These are phyloP conservation scores for Clinocottus analis DNA, from an alignment of 2,113 vertebrate species.

Conservation along the genomic window DNA sequence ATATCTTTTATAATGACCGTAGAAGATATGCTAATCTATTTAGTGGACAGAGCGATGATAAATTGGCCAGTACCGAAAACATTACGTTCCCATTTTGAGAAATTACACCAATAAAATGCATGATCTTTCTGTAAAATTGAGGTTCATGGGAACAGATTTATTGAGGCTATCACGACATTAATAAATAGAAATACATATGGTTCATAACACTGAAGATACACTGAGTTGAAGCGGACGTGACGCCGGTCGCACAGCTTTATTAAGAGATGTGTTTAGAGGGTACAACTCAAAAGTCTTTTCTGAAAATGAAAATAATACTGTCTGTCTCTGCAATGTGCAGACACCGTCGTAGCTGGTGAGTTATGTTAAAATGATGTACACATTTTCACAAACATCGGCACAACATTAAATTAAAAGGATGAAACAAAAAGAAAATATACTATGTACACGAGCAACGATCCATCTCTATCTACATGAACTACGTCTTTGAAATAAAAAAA, in stretches of 20 bases:
- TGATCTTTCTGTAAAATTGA: conserved; percentile 18
- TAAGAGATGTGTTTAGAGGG: conserved; percentile 66
- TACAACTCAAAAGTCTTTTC: conserved; percentile 35
- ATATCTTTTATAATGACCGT: neutral
- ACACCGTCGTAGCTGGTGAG: conserved; percentile 74
- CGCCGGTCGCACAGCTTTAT: conserved; percentile 79
- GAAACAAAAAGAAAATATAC: conserved; percentile 33
- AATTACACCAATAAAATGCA: conserved; percentile 1
- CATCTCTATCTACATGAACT: conserved; percentile 68
- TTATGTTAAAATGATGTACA: conserved; percentile 85
- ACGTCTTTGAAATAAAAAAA: conserved; percentile 33
- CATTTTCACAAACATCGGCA: conserved; percentile 78
- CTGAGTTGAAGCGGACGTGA: conserved; percentile 78
- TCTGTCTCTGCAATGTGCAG: conserved; percentile 85
- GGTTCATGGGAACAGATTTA: conserved; percentile 83
- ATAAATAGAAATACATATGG: conserved; percentile 82
- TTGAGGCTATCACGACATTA: conserved; percentile 82
- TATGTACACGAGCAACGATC: conserved; percentile 70
- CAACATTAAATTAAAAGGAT: conserved; percentile 79
- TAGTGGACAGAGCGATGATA: neutral
- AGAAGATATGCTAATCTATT: neutral
- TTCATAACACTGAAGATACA: conserved; percentile 60
- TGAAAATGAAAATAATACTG: conserved; percentile 54
- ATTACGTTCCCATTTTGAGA: neutral
- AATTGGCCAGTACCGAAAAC: neutral